Conservation (phyloP, 1,140 invertebrate species). For the Leptoteleia sp. region DNA sequence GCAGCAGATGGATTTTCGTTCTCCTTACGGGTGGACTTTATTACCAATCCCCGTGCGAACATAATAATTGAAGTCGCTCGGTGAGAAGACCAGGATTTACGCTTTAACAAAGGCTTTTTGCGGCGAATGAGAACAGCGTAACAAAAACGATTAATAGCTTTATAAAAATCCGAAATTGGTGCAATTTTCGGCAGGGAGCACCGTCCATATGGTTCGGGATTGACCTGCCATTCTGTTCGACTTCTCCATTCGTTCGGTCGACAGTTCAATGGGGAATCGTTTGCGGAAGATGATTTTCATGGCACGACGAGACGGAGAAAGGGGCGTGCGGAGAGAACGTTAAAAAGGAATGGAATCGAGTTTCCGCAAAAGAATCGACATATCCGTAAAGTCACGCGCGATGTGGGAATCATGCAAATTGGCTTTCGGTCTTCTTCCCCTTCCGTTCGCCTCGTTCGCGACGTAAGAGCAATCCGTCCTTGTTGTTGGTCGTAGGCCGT, state of each 20-base stretch:
- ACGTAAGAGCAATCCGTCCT: slow-evolving; percentile 71
- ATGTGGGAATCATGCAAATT: slow-evolving; percentile 72
- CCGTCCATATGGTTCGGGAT: slow-evolving; percentile 43
- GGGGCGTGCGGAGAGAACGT: not conserved
- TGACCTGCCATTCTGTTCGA: not conserved
- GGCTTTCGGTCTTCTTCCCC: slow-evolving; percentile 55
- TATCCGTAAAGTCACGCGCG: slow-evolving; percentile 69
- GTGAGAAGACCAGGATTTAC: no score
- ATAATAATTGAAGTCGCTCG: no score
- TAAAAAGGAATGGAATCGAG: slow-evolving; percentile 44
- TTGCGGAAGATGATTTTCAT: slow-evolving; percentile 46
- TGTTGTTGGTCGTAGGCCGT: slow-evolving; percentile 73
- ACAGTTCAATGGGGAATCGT: slow-evolving; percentile 17
- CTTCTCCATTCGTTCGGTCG: slow-evolving; percentile 7
- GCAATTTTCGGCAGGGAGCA: slow-evolving; percentile 12
- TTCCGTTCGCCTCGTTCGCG: slow-evolving; percentile 49
- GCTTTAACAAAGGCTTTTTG: not conserved
- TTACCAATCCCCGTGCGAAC: no score
- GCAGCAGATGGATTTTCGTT: not conserved
- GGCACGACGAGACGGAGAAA: slow-evolving; percentile 8
- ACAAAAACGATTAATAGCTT: slow-evolving; percentile 4
- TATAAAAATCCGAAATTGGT: slow-evolving; percentile 13
- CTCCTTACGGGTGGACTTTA: no score
- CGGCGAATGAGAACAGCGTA: not conserved
- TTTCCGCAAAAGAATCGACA: slow-evolving; percentile 66